Evolutionary conservation across 2,797 vertebrate genomes (phyloP).

Genomic region (Myotis myotis): DNA sequence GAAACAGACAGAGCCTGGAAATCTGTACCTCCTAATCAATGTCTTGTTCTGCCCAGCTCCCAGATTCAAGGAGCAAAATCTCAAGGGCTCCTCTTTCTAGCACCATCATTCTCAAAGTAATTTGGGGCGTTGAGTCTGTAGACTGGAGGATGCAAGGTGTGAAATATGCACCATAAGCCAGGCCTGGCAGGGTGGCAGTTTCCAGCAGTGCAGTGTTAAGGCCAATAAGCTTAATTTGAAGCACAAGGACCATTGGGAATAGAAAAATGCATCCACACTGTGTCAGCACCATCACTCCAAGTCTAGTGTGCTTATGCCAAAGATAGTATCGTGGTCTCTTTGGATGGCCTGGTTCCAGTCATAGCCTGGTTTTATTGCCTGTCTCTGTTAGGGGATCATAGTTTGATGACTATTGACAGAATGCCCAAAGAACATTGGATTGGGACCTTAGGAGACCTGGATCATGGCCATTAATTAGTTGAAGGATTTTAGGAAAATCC

Average conservation of each 20-base stretch:
- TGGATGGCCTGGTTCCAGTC: not conserved
- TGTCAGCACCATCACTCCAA: not conserved
- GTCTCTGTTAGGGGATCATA: not conserved
- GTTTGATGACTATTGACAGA: slow-evolving; percentile 16
- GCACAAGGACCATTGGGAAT: not conserved
- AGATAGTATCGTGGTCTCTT: not conserved
- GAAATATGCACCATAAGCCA: not conserved
- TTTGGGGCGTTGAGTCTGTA: not conserved
- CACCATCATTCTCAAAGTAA: not conserved
- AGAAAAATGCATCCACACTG: not conserved
- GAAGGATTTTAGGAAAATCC: slow-evolving; percentile 39
- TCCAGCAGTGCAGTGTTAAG: not conserved
- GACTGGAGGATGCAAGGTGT: not conserved
- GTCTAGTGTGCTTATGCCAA: not conserved
- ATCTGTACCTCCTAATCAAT: not conserved
- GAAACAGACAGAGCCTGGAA: not conserved
- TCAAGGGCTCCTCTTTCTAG: not conserved
- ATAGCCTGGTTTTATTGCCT: not conserved
- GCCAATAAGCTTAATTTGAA: slow-evolving; percentile 11
- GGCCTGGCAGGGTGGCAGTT: not conserved
- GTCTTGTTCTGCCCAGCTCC: not conserved
- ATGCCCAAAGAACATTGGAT: not conserved
- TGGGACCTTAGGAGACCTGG: not conserved
- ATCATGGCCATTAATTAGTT: slow-evolving; percentile 3
- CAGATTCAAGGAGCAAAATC: not conserved